Percentiles rank a stretch among this genome's conserved stretches.
Conservation (phyloP, 2,797 vertebrate genomes). For the Enteromius anoplus region DNA sequence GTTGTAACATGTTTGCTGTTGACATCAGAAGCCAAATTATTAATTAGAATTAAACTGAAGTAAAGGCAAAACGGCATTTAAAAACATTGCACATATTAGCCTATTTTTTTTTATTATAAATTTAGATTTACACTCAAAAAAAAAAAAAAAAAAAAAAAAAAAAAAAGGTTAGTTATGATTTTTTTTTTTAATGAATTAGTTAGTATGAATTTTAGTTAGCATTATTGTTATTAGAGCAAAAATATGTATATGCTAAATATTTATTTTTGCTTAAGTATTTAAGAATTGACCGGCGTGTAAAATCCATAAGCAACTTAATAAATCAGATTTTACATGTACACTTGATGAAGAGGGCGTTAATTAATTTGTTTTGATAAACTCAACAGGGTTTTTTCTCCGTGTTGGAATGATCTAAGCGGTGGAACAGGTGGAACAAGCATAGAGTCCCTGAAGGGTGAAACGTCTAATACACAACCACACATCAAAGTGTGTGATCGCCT, state of each 20-base stretch:
- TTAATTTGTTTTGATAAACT: not conserved
- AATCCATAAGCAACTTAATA: not conserved
- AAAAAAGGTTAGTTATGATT: not conserved
- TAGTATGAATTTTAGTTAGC: not conserved
- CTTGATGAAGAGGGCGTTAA: not conserved
- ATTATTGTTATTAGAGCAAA: not conserved
- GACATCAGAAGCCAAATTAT: slow-evolving; percentile 51
- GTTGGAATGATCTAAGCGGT: slow-evolving; percentile 71
- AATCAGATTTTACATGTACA: not conserved
- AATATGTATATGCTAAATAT: not conserved
- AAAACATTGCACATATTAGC: not conserved
- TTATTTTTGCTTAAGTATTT: not conserved
- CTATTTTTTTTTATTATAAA: too few species aligned
- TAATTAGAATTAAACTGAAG: not conserved
- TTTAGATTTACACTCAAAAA: not conserved
- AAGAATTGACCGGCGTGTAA: not conserved
- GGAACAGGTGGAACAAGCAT: slow-evolving; percentile 86
- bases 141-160: not conserved
- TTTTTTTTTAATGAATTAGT: too few species aligned
- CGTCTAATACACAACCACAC: slow-evolving; percentile 72
- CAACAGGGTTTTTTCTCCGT: not conserved
- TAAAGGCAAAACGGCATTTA: not conserved
- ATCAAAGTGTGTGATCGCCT: slow-evolving; percentile 84
- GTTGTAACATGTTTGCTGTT: slow-evolving; percentile 64
- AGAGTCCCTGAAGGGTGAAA: slow-evolving; percentile 78